Evolutionary conservation across 1,140 invertebrate genomes (phyloP).

Genomic region (Drosophila sulfurigaster): DNA sequence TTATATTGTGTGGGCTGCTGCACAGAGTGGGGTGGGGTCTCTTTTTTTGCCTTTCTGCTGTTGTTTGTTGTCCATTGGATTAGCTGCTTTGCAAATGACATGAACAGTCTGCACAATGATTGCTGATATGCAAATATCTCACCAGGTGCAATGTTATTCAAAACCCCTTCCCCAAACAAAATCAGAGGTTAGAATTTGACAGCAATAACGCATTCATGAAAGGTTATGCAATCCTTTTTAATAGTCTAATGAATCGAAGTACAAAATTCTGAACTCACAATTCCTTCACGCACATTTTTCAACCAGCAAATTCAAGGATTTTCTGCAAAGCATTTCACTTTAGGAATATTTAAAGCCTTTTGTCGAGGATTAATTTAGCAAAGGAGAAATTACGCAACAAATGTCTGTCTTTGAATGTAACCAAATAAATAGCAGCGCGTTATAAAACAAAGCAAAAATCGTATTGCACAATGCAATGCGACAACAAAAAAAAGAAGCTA

Average conservation of each 20-base stretch:
- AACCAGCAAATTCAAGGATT: no score
- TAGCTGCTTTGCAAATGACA: slow-evolving; percentile 49
- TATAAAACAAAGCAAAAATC: slow-evolving; percentile 50
- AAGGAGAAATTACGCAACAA: slow-evolving; percentile 34
- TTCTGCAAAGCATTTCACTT: no score
- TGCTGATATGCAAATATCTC: slow-evolving; percentile 50
- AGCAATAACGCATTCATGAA: slow-evolving; percentile 29
- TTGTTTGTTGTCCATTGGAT: slow-evolving; percentile 39
- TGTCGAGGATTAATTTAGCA: neutral
- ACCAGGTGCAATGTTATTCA: slow-evolving; percentile 32
- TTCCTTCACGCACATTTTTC: no score
- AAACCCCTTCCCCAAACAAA: no score
- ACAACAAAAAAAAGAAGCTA: slow-evolving; percentile 72
- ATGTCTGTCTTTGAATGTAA: slow-evolving; percentile 19
- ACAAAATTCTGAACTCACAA: no score
- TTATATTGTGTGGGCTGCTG: slow-evolving; percentile 51
- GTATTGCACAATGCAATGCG: slow-evolving; percentile 67
- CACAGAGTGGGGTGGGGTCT: slow-evolving; percentile 36
- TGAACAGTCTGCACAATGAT: slow-evolving; percentile 49
- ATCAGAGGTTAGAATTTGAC: slow-evolving; percentile 23
- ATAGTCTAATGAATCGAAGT: neutral
- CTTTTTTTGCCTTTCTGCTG: slow-evolving; percentile 33
- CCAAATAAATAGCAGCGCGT: slow-evolving; percentile 28
- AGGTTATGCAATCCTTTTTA: slow-evolving; percentile 26
- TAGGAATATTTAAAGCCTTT: neutral